Percentiles rank a stretch among this genome's conserved stretches.
Conservation (phyloP, 2,888 invertebrate genomes). For the Bursaphelenchus okinawaensis region DNA sequence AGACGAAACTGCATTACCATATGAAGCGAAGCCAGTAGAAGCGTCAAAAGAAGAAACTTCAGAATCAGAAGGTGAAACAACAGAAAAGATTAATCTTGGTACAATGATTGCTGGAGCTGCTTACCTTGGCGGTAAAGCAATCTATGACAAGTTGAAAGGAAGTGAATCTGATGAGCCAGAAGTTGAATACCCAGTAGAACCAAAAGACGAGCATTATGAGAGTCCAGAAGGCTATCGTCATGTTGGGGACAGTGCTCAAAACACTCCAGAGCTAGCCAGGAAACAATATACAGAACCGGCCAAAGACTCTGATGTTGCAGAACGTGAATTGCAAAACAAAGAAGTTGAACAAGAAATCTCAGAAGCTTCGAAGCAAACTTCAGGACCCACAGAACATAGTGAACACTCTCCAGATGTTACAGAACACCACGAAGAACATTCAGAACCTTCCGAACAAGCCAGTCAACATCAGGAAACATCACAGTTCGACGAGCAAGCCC, state of each 20-base stretch:
- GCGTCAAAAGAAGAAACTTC: too few relatives aligned
- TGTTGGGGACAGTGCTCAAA: background rate
- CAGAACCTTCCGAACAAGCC: too few relatives aligned
- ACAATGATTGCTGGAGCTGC: constrained; percentile 39
- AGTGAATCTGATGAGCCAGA: background rate
- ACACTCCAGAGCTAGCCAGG: background rate
- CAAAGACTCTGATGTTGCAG: background rate
- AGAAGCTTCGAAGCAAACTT: too few relatives aligned
- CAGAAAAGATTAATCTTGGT: constrained; percentile 1
- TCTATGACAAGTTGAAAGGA: constrained; percentile 33
- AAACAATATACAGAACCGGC: background rate
- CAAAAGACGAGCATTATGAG: background rate
- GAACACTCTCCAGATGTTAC: too few relatives aligned
- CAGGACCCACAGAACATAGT: too few relatives aligned
- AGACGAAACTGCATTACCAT: too few relatives aligned
- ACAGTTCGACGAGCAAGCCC: too few relatives aligned
- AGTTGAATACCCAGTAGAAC: background rate
- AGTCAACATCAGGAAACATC: too few relatives aligned
- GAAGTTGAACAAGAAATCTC: too few relatives aligned
- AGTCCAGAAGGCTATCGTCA: background rate
- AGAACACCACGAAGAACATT: too few relatives aligned
- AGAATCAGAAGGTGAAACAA: background rate
- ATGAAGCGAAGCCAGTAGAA: too few relatives aligned
- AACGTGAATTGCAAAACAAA: too few relatives aligned
- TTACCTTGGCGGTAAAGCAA: constrained; percentile 36